phyloP scores from a whole-genome alignment of 2,797 vertebrate species.

The Agapornis canus region DNA sequence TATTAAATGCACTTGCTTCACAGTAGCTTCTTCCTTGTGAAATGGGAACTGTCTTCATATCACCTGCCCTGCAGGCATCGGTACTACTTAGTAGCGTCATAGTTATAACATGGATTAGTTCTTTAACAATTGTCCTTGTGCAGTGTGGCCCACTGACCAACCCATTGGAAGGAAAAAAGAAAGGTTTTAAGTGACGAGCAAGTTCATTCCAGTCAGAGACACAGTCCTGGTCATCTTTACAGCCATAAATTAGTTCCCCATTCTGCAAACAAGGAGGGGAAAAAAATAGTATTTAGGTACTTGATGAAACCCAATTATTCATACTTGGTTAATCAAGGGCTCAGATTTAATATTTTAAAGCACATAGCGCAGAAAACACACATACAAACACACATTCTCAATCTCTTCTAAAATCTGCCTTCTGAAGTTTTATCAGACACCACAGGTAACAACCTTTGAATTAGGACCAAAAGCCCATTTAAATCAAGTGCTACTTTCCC shows the following conservation, averaged over 20 bases:
- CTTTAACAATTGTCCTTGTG: conserved; percentile 84
- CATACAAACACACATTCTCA: neutral
- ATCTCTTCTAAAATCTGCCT: neutral
- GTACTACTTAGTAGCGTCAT: conserved; percentile 85
- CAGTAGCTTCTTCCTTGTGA: conserved; percentile 86
- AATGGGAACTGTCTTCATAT: conserved; percentile 73
- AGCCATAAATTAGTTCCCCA: conserved; percentile 92
- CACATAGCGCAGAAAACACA: neutral
- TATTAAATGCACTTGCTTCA: conserved; percentile 88
- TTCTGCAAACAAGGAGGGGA: conserved; percentile 77
- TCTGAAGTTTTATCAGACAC: neutral
- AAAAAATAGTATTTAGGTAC: neutral
- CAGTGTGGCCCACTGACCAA: conserved; percentile 83
- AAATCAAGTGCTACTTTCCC: neutral
- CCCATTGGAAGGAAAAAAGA: conserved; percentile 88
- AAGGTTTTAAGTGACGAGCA: conserved; percentile 88
- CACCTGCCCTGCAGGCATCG: conserved; percentile 76
- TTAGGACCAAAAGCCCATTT: neutral
- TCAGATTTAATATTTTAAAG: neutral
- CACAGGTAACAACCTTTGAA: neutral
- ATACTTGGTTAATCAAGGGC: neutral
- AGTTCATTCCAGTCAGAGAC: conserved; percentile 86
- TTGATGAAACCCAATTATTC: neutral
- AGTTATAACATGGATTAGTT: conserved; percentile 91
- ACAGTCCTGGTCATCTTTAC: conserved; percentile 86